Evolutionary conservation across 2,888 invertebrate genomes (phyloP).

Genomic region (Siphlonurus alternatus): DNA sequence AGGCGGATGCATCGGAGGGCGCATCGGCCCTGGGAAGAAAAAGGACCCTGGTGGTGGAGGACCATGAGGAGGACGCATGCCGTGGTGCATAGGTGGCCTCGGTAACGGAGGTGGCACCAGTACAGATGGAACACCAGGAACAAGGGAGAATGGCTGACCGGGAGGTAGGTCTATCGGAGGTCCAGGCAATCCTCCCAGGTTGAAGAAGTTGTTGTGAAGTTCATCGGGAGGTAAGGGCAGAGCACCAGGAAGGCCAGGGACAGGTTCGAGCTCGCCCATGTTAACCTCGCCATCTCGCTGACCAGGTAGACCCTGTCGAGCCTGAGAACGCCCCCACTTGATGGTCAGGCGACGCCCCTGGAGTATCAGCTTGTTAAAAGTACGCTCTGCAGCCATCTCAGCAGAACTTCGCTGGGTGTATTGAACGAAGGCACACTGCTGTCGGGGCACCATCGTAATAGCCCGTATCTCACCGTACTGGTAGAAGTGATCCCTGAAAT

Average conservation of each 20-base stretch:
- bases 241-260: slow-evolving; percentile 59
- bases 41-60: slow-evolving; percentile 30
- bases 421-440: slow-evolving; percentile 94
- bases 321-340: slow-evolving; percentile 97
- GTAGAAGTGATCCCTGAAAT: slow-evolving; percentile 79
- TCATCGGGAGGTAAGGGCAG: slow-evolving; percentile 44
- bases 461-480: slow-evolving; percentile 96
- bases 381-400: slow-evolving; percentile 86
- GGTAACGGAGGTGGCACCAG: slow-evolving; percentile 29
- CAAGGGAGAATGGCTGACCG: slow-evolving; percentile 19
- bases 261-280: slow-evolving; percentile 40
- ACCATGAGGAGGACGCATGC: slow-evolving; percentile 36
- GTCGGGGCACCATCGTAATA: slow-evolving; percentile 77
- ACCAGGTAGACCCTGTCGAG: slow-evolving; percentile 32
- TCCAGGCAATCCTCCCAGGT: slow-evolving; percentile 28
- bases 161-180: slow-evolving; percentile 15
- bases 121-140: slow-evolving; percentile 21
- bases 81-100: slow-evolving; percentile 35
- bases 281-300: slow-evolving; percentile 12
- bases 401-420: slow-evolving; percentile 82
- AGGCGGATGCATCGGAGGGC: slow-evolving; percentile 19
- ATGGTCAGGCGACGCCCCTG: slow-evolving; percentile 85
- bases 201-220: slow-evolving; percentile 45
- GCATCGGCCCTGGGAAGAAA: slow-evolving; percentile 30
- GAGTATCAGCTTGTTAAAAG: slow-evolving; percentile 80